Base-by-base conservation (phyloP, 37 sponge, comb jelly and placozoan species). In the Spongilla lacustris region DNA sequence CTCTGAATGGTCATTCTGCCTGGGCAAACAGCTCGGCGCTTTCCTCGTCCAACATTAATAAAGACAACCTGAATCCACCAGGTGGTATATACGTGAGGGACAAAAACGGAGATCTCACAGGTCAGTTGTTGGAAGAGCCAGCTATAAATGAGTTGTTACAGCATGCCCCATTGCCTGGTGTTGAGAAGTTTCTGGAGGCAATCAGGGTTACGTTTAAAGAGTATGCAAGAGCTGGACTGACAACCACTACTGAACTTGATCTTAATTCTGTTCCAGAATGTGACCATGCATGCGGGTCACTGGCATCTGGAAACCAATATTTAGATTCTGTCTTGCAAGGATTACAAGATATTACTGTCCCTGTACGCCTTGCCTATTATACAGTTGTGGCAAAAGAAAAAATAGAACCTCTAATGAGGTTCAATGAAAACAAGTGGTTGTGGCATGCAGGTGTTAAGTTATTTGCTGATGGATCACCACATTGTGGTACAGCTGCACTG, bases 171-270 rank as follows among this genome's bases (percentile, higher is more conserved):
- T 46, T 29, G 23, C 8, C 31, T 6, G 11, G 3, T 31, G 37
- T 27, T 3, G 10, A 23, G 0, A 71, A 69, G 27, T 30, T 67
- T 27, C 24, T 22, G 26, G 33, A 80, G 35, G 66, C 73, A 73
- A n/a, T 84, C 30, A 29, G 75, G 0, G 73, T 46, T 33, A 28
- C 67, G 24, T 81, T 33, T 14, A 58, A 30, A n/a, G 74, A 80
- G 35, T 92, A 88, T 72, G 73, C 92, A 0, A 29, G 36, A 38
- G 22, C 72, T 1, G 92, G 92, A 25, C 79, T 83, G 46, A 92
- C 92, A 10, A 92, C 92, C n/a, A 77, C 84, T 10, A 84, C 89
- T 22, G 92, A 92, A 22, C 13, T 92, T 36, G 89, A 71, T 35
- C 29, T 2, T 34, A 22, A 67, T n/a, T n/a, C n/a, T n/a, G 10